Evolutionary conservation across 1,140 invertebrate genomes (phyloP).

Genomic region (Coelopa frigida): DNA sequence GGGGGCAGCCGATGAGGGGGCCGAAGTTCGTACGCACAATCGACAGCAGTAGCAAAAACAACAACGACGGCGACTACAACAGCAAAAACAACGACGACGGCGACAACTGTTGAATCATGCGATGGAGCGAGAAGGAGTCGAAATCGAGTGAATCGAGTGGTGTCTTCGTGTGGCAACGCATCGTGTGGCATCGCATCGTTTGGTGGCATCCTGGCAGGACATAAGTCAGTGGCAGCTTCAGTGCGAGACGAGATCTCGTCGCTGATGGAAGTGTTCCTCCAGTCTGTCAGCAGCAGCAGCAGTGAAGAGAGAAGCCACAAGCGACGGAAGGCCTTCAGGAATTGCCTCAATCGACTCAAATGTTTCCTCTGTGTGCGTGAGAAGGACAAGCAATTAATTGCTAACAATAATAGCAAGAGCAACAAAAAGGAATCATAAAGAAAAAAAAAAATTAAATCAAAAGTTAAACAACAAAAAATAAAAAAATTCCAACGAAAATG

Average conservation of each 20-base stretch:
- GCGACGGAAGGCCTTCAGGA: no score
- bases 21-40: no score
- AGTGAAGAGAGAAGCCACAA: no score
- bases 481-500: no score
- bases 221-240: conserved; percentile 21
- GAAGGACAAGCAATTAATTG: neutral
- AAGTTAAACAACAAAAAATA: neutral
- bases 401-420: conserved; percentile 2
- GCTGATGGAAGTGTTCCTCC: conserved; percentile 43
- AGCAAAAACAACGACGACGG: conserved; percentile 3
- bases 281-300: conserved; percentile 15
- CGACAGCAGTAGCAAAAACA: no score
- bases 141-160: no score
- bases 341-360: conserved; percentile 3
- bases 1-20: no score
- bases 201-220: conserved; percentile 14
- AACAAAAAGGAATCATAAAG: neutral
- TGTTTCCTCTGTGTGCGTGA: conserved; percentile 6
- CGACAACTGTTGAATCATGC: no score
- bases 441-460: conserved; percentile 1
- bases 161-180: no score
- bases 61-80: conserved; percentile 11
- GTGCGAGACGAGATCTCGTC: conserved; percentile 45
- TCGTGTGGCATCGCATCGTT: neutral
- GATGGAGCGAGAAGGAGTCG: no score